A percentile compares a stretch with the other conserved stretches of the same genome.
Evolutionary conservation across 2,113 vertebrate species (phyloP).

Genomic region (Oryzias woworae): DNA sequence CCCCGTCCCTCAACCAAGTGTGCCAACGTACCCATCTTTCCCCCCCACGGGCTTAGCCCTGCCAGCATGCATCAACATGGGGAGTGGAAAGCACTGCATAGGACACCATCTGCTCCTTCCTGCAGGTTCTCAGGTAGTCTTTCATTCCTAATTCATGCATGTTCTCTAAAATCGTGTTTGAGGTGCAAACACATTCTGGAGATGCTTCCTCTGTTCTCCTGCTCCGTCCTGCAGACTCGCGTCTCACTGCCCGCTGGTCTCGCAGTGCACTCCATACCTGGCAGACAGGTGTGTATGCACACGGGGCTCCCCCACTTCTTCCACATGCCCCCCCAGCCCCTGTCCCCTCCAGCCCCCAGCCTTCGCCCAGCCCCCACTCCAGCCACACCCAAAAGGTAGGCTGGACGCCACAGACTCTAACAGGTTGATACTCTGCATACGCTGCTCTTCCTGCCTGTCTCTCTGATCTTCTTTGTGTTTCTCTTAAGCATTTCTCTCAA

Average conservation of each 20-base stretch:
- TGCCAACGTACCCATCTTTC: conserved; percentile 85
- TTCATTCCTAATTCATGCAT: neutral
- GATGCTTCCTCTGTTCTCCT: neutral
- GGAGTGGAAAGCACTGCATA: conserved; percentile 79
- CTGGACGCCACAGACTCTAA: conserved; percentile 30
- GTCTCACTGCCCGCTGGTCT: conserved; percentile 69
- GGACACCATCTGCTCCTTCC: conserved; percentile 83
- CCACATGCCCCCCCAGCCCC: conserved; percentile 72
- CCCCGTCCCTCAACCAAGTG: conserved; percentile 72
- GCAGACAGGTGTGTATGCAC: conserved; percentile 82
- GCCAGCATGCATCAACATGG: conserved; percentile 81
- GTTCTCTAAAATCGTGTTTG: neutral
- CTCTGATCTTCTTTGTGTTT: too few relatives aligned
- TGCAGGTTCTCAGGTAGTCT: conserved; percentile 85
- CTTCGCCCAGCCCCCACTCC: conserved; percentile 72
- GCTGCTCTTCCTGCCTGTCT: neutral
- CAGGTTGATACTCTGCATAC: conserved; percentile 12
- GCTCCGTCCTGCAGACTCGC: conserved; percentile 63
- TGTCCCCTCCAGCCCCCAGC: conserved; percentile 70
- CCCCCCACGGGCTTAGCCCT: conserved; percentile 79
- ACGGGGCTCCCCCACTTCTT: conserved; percentile 73
- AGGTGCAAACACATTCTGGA: neutral
- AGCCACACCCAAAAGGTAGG: conserved; percentile 78
- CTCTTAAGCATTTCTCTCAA: too few relatives aligned
- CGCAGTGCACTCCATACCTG: conserved; percentile 76